phyloP scores from a whole-genome alignment of 1,140 invertebrate genomes.

The Centruroides vittatus region DNA sequence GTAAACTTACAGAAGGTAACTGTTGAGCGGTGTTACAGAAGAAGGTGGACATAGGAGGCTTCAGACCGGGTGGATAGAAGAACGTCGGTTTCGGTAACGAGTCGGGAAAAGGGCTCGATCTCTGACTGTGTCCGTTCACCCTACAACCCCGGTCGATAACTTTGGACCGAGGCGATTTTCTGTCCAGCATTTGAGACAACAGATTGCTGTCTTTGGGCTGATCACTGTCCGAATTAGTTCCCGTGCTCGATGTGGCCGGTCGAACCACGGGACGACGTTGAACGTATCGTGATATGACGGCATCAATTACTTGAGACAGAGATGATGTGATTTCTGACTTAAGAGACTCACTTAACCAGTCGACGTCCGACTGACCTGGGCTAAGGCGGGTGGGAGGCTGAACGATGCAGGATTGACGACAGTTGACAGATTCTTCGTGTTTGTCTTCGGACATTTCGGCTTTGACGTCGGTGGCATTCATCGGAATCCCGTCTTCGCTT shows the following conservation, averaged over 20 bases:
- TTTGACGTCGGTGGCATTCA: constrained; percentile 7
- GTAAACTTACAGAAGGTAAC: constrained; percentile 4
- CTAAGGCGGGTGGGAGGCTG: constrained; percentile 13
- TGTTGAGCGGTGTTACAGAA: constrained; percentile 38
- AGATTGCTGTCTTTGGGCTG: constrained; percentile 11
- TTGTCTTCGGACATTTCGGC: constrained; percentile 9
- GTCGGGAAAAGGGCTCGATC: constrained; percentile 9
- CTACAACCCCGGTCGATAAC: constrained; percentile 46
- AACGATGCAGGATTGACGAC: constrained; percentile 12
- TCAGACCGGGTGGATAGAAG: constrained; percentile 3
- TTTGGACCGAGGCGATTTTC: constrained; percentile 66
- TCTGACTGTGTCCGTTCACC: constrained; percentile 25
- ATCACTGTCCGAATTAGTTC: not conserved
- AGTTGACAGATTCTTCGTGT: not conserved
- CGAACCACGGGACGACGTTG: constrained; percentile 38
- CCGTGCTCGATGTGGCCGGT: constrained; percentile 14
- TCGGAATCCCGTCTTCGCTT: constrained; percentile 35
- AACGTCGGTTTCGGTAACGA: constrained; percentile 7
- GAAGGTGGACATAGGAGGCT: constrained; percentile 3
- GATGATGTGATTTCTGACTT: constrained; percentile 79
- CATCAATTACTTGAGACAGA: constrained; percentile 70
- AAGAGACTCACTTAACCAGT: constrained; percentile 70
- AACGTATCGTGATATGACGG: constrained; percentile 65
- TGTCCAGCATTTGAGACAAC: constrained; percentile 53
- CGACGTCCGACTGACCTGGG: constrained; percentile 46